phyloP scores from a whole-genome alignment of 2,113 vertebrate genomes.

The Phalacrocorax brasilianus region DNA sequence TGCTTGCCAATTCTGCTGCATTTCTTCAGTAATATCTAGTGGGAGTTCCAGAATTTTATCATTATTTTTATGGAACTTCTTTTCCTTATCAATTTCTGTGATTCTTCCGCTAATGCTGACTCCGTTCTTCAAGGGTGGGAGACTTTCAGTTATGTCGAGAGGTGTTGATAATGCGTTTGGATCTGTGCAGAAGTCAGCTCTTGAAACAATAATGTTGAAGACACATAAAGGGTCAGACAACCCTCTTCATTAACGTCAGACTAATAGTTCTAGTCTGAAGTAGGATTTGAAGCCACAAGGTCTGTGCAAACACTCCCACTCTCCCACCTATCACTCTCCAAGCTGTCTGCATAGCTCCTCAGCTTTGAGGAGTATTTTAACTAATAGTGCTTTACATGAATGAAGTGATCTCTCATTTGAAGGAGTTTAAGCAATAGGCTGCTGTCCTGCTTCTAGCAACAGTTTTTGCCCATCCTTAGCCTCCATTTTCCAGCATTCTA shows the following conservation, averaged over 20 bases:
- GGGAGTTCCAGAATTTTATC: neutral
- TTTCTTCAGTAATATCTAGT: neutral
- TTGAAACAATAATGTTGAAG: neutral
- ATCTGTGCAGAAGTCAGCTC: neutral
- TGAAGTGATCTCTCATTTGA: neutral
- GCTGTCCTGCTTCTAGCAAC: neutral
- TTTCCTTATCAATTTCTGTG: neutral
- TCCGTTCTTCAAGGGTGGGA: neutral
- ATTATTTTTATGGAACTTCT: neutral
- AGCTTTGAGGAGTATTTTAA: neutral
- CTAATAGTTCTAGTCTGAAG: neutral
- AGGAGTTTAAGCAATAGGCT: neutral
- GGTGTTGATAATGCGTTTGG: neutral
- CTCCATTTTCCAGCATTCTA: neutral
- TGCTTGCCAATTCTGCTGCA: neutral
- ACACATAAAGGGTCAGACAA: neutral
- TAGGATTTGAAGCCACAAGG: neutral
- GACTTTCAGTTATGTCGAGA: neutral
- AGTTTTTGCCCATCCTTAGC: neutral
- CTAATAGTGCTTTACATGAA: neutral
- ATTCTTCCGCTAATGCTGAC: neutral
- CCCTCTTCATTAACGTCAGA: neutral
- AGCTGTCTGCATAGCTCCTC: neutral
- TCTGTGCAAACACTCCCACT: neutral
- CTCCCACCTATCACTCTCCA: neutral